A percentile compares a stretch with the other conserved stretches of the same genome.
These are phyloP conservation scores for Scaptomyza flava DNA, from an alignment of 2,888 invertebrate genomes.

Conservation along the genomic window DNA sequence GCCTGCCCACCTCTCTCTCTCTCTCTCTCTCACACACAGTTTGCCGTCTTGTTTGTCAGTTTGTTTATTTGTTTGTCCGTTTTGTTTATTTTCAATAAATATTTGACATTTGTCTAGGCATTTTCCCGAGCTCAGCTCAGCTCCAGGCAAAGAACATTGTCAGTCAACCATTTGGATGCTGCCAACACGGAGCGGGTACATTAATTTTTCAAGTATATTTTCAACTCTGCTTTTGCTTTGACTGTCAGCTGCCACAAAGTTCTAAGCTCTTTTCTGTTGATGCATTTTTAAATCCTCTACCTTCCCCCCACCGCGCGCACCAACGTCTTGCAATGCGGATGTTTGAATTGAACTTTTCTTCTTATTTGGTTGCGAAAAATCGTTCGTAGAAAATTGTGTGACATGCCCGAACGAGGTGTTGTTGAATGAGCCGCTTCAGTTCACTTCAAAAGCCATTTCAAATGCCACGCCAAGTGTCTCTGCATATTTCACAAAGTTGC, in stretches of 20 bases:
- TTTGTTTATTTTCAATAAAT: slow-evolving; percentile 79
- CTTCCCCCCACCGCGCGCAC: too few relatives aligned
- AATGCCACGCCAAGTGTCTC: slow-evolving; percentile 15
- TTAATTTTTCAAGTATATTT: slow-evolving; percentile 74
- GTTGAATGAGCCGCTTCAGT: slow-evolving; percentile 53
- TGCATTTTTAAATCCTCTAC: slow-evolving; percentile 41
- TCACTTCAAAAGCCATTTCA: slow-evolving; percentile 15
- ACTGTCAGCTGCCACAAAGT: slow-evolving; percentile 43
- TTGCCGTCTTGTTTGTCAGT: slow-evolving; percentile 71
- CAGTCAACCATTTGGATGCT: slow-evolving; percentile 61
- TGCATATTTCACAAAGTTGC: slow-evolving; percentile 27
- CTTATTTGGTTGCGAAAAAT: slow-evolving; percentile 63
- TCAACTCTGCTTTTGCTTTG: slow-evolving; percentile 11
- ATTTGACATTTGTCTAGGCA: slow-evolving; percentile 80
- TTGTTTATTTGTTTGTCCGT: slow-evolving; percentile 69
- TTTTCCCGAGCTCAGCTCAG: slow-evolving; percentile 52
- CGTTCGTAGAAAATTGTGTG: slow-evolving; percentile 38
- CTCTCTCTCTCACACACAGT: slow-evolving; percentile 22
- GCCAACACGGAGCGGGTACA: slow-evolving; percentile 73
- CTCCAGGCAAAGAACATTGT: slow-evolving; percentile 15
- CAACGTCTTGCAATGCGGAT: slow-evolving; percentile 57
- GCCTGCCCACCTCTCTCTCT: background rate
- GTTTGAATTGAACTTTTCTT: slow-evolving; percentile 60
- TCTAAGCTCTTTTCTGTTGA: slow-evolving; percentile 32
- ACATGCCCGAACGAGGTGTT: slow-evolving; percentile 54